Evolutionary conservation across 1,140 invertebrate species (phyloP), one percentile per base, ranked within the genome.

Genomic region (Diploscapter pachys): DNA sequence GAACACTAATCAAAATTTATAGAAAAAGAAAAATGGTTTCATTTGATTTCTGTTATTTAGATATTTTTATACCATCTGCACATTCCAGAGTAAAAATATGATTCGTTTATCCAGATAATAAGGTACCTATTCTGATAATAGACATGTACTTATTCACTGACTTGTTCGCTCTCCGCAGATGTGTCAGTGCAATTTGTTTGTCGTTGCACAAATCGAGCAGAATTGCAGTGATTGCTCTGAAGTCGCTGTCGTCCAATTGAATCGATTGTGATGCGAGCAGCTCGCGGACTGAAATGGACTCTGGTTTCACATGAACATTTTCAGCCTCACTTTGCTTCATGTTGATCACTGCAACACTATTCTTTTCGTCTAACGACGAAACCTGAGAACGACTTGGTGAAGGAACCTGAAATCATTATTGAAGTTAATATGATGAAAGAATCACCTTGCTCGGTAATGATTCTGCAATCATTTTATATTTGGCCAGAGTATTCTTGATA

Each of bases 181-280:
- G 75, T 48, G 75, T 65, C 49, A 76, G 59, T 52, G 75, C 75
- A 63, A 72, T 76, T 66, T 76, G 75, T 63, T 76, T 76, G 57
- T 76, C 75, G 56, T 76, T 76, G 31, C 75, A 76, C 62, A 76
- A 72, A 52, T 76, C 75, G 53, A 76, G 70, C 69, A 76, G 52
- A 72, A 76, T 76, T 0, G 75, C 68, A 31, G 75, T 71, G 13
- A 76, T 76, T 54, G 75, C 75, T 61, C 69, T 49, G 51, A 66
- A 63, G 48, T 76, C 75, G n/a, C 56, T 66, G 54, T 76, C 75
- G 54, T 72, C 69, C 50, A 76, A 55, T n/a, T 76, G 69, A 54
- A 76, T 76, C 50, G 75, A 62, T 31, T 76, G 75, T 8, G 75
- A 76, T 50, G 70, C 48, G 49, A 76, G 50, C 59, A 76, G 51